Conservation (phyloP, 2,113 vertebrate species). For the Odocoileus virginianus region DNA sequence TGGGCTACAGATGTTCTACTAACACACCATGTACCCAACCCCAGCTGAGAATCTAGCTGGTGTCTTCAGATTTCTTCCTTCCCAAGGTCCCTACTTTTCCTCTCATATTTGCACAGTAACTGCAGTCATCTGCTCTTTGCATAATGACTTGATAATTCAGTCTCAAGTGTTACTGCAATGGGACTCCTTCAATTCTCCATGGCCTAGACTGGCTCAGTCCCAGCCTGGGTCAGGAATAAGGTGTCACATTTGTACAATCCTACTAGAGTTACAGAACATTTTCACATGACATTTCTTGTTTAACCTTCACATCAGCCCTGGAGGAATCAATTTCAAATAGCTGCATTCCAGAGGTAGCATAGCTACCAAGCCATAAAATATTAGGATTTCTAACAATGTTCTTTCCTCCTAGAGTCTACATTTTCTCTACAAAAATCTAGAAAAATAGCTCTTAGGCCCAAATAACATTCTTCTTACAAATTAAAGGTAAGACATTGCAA, state of each 20-base stretch:
- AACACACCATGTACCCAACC: neutral
- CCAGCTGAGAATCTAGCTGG: neutral
- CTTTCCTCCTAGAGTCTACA: neutral
- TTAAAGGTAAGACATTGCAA: neutral
- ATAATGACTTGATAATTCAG: neutral
- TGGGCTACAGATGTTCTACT: neutral
- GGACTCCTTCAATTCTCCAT: neutral
- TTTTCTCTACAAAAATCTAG: neutral
- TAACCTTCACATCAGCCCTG: neutral
- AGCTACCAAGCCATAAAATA: neutral
- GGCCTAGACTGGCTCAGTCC: neutral
- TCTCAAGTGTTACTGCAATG: neutral
- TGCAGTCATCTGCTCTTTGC: neutral
- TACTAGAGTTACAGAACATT: neutral
- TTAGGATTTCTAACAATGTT: neutral
- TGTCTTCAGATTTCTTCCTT: neutral
- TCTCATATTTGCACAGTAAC: neutral
- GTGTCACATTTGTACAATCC: neutral
- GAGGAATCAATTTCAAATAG: neutral
- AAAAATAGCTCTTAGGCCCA: neutral
- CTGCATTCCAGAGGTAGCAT: neutral
- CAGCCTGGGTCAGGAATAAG: neutral
- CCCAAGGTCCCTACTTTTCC: neutral
- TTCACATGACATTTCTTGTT: constrained; percentile 24
- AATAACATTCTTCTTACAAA: neutral